Percentiles rank a stretch among this genome's conserved stretches.
These are phyloP conservation scores for Ostrea denselamellosa DNA, from an alignment of 1,140 invertebrate genomes.

Conservation along the genomic window DNA sequence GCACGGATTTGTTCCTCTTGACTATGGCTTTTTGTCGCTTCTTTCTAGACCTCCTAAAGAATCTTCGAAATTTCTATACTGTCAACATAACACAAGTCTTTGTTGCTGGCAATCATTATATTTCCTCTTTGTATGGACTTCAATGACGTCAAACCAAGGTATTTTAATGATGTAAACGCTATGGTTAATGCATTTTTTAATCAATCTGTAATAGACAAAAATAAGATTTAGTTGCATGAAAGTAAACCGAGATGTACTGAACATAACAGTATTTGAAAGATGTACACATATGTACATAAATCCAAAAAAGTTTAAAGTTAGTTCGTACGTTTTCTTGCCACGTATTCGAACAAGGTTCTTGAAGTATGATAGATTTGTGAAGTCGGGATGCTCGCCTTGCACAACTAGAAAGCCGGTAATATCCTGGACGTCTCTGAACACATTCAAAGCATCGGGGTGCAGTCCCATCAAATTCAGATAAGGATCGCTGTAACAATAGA, in stretches of 20 bases:
- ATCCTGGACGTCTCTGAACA: conserved; percentile 44
- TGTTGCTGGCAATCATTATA: conserved; percentile 43
- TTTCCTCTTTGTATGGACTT: conserved; percentile 39
- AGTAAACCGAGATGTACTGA: not conserved
- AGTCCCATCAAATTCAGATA: conserved; percentile 50
- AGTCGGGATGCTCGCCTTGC: conserved; percentile 52
- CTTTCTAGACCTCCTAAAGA: conserved; percentile 23
- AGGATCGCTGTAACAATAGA: conserved; percentile 42
- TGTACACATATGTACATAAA: too few species aligned
- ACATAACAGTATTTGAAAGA: too few species aligned
- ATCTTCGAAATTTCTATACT: conserved; percentile 33
- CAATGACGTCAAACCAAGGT: conserved; percentile 41
- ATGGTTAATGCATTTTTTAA: conserved; percentile 25
- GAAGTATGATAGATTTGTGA: conserved; percentile 47
- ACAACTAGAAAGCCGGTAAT: conserved; percentile 49
- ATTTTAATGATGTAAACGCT: conserved; percentile 42
- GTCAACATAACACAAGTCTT: conserved; percentile 50
- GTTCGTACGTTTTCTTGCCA: conserved; percentile 47
- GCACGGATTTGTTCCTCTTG: not conserved
- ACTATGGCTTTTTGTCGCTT: conserved; percentile 42
- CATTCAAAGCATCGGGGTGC: conserved; percentile 46
- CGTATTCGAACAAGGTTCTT: conserved; percentile 47
- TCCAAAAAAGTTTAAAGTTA: not conserved
- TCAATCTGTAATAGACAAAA: conserved; percentile 27
- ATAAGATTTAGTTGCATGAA: not conserved